phyloP scores from a whole-genome alignment of 2,888 invertebrate species.

The Nudaria mundana region DNA sequence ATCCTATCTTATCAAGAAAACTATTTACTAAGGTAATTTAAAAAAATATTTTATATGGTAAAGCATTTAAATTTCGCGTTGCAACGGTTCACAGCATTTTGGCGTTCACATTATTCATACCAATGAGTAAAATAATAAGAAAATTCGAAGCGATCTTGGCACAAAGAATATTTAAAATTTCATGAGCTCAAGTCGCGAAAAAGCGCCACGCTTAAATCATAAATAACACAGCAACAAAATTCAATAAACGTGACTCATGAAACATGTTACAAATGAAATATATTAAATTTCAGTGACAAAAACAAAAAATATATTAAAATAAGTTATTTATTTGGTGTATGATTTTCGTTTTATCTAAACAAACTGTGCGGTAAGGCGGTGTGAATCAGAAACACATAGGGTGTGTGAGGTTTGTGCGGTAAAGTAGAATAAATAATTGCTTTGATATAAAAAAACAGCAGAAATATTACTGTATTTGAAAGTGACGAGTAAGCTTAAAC shows the following conservation, averaged over 20 bases:
- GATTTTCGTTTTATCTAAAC: constrained; percentile 54
- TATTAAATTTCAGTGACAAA: constrained; percentile 73
- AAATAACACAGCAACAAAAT: constrained; percentile 67
- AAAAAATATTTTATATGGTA: constrained; percentile 15
- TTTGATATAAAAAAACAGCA: constrained; percentile 35
- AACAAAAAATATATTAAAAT: constrained; percentile 47
- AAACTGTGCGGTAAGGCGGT: constrained; percentile 35
- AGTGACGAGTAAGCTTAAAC: too few relatives aligned
- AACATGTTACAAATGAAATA: constrained; percentile 70
- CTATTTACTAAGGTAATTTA: constrained; percentile 3
- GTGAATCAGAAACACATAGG: constrained; percentile 26
- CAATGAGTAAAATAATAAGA: constrained; percentile 39
- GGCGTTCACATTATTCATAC: constrained; percentile 19
- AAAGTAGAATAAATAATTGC: constrained; percentile 42
- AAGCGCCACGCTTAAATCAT: constrained; percentile 55
- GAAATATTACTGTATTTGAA: too few relatives aligned
- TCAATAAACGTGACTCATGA: constrained; percentile 68
- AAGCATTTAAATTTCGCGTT: constrained; percentile 13
- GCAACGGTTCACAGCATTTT: constrained; percentile 27
- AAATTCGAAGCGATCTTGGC: constrained; percentile 31
- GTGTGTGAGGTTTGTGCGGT: constrained; percentile 28
- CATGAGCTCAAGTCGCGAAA: constrained; percentile 31
- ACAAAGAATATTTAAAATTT: constrained; percentile 55
- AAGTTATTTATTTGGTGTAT: constrained; percentile 38
- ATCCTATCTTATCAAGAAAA: too few relatives aligned